A percentile compares a stretch with the other conserved stretches of the same genome.
Conservation (phyloP, 64 coral and sea anemone genomes). For the Actinia tenebrosa region DNA sequence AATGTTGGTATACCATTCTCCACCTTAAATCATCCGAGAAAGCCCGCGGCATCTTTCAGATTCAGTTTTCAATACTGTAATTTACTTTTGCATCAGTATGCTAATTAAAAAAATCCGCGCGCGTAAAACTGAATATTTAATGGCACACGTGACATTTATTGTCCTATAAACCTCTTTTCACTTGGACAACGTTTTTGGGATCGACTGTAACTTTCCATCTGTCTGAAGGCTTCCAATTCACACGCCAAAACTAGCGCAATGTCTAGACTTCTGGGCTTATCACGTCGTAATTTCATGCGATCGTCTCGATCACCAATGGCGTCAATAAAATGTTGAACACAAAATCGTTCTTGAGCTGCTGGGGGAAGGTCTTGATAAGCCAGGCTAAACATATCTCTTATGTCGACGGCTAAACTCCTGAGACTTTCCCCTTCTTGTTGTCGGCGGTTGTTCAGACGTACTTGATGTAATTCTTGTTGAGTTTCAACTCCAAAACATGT, state of each 20-base stretch:
- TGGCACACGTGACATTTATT: no score
- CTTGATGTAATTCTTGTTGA: conserved; percentile 36
- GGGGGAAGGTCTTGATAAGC: conserved; percentile 36
- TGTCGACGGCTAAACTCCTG: conserved; percentile 28
- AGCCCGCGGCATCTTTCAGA: no score
- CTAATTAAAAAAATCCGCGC: no score
- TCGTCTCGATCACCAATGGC: conserved; percentile 23
- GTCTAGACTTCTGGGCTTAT: conserved; percentile 18
- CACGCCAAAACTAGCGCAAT: conserved; percentile 10
- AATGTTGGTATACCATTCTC: no score
- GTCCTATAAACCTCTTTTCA: no score
- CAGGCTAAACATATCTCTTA: conserved; percentile 11
- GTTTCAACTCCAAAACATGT: conserved; percentile 5
- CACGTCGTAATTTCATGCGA: conserved; percentile 27
- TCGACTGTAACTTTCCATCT: background rate
- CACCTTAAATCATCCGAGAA: no score
- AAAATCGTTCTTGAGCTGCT: conserved; percentile 24
- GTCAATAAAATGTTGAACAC: conserved; percentile 32
- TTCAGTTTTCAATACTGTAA: no score
- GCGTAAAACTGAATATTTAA: no score
- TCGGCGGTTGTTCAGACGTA: conserved; percentile 19
- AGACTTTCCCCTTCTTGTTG: conserved; percentile 33
- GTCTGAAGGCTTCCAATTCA: conserved; percentile 20
- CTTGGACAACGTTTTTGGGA: no score
- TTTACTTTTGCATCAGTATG: no score